Conservation (phyloP, 1,140 invertebrate species). For the Tetraneura akinire region DNA sequence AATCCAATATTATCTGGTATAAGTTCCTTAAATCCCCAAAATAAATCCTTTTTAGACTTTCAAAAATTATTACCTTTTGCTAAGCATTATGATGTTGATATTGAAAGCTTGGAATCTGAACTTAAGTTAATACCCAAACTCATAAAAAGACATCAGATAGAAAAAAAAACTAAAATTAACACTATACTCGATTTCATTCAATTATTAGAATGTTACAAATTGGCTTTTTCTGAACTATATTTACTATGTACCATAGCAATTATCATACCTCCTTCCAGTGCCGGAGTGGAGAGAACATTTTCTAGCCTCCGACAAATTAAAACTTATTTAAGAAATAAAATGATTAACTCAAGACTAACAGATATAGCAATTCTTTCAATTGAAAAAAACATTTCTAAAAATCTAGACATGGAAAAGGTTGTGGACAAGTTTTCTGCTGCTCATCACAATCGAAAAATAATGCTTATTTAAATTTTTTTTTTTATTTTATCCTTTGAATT, state of each 20-base stretch:
- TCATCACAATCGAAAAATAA: neutral
- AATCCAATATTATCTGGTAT: conserved; percentile 31
- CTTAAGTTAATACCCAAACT: neutral
- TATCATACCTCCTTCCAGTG: neutral
- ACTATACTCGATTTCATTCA: neutral
- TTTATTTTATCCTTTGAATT: too few species aligned
- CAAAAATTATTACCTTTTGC: neutral
- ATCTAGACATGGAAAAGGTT: neutral
- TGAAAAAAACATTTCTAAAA: conserved; percentile 3
- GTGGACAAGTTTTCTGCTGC: neutral
- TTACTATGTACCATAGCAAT: neutral
- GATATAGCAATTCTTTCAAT: conserved; percentile 1
- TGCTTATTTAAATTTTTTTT: too few species aligned
- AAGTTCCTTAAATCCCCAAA: conserved; percentile 4
- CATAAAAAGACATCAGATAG: neutral
- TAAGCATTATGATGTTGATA: neutral
- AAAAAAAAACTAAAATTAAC: conserved; percentile 35
- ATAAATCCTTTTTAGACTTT: conserved; percentile 12
- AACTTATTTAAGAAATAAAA: conserved; percentile 18
- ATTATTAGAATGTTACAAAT: conserved; percentile 1
- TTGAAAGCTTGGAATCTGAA: conserved; percentile 13
- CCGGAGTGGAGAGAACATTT: neutral
- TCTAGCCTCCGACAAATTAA: conserved; percentile 5
- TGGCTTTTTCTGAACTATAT: neutral
- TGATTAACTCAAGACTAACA: neutral